Percentiles rank a stretch among this genome's conserved stretches.
These are phyloP conservation scores for Haplochromis vanheusdeni DNA, from an alignment of 2,113 vertebrate species.

Conservation along the genomic window DNA sequence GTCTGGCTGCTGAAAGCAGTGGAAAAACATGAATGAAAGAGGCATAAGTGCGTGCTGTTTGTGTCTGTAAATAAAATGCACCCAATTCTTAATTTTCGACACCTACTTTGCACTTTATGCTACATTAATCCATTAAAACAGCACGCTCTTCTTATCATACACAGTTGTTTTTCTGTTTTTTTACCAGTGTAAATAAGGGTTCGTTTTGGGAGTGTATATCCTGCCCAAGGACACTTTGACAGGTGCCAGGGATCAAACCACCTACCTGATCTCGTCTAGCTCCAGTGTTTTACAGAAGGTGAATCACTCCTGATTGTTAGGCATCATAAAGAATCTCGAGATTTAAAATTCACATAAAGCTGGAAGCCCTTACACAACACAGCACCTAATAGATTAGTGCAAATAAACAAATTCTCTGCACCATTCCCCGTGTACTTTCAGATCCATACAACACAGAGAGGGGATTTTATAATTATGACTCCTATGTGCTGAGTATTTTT, in stretches of 20 bases:
- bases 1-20: neutral
- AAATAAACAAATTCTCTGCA: slow-evolving; percentile 12
- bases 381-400: neutral
- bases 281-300: neutral
- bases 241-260: neutral
- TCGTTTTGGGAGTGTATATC: neutral
- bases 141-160: neutral
- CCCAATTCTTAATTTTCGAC: neutral
- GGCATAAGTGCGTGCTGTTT: neutral
- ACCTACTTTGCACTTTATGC: neutral
- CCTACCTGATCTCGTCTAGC: neutral
- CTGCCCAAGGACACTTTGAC: neutral
- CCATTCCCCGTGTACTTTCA: neutral
- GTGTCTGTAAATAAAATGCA: neutral
- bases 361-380: neutral
- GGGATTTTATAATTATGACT: neutral
- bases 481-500: neutral
- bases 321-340: neutral
- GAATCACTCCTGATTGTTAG: neutral
- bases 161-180: neutral
- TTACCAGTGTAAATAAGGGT: neutral
- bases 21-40: neutral
- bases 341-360: neutral
- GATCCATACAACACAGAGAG: neutral
- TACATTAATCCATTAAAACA: neutral